Percentiles rank a stretch among this genome's conserved stretches.
These are phyloP conservation scores for Aleiodes sp. DNA, from an alignment of 1,140 invertebrate species.

Conservation along the genomic window DNA sequence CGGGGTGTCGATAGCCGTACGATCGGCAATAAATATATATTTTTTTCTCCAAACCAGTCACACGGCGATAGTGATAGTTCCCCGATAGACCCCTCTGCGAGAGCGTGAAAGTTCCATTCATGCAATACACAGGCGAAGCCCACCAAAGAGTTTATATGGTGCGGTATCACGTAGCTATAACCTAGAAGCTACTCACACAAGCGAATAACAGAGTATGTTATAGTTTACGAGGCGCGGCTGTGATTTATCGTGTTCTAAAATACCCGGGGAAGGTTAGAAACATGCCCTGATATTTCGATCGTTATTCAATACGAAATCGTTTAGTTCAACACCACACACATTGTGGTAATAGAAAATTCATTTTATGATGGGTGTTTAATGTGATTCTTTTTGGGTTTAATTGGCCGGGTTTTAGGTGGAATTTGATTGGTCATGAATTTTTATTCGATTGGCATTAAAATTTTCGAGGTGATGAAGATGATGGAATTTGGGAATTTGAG, in stretches of 20 bases:
- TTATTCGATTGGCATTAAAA: too few species aligned
- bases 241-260: conserved; percentile 43
- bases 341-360: conserved; percentile 1
- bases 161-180: conserved; percentile 37
- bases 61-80: conserved; percentile 42
- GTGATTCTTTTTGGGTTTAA: too few species aligned
- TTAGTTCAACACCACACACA: conserved; percentile 1
- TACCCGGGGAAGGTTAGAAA: conserved; percentile 31
- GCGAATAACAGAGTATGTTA: conserved; percentile 5
- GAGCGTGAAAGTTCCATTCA: conserved; percentile 46
- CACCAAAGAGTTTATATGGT: neutral
- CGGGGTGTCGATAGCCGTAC: conserved; percentile 48
- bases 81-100: conserved; percentile 42
- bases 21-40: conserved; percentile 49
- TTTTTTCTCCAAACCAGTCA: conserved; percentile 37
- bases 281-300: conserved; percentile 28
- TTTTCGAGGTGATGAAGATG: too few species aligned
- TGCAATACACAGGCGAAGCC: conserved; percentile 29
- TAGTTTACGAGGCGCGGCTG: conserved; percentile 29
- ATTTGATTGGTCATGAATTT: too few species aligned
- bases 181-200: conserved; percentile 16
- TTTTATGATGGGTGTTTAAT: too few species aligned
- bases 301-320: conserved; percentile 28
- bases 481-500: too few species aligned
- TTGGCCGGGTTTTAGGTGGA: too few species aligned